Base-by-base conservation (phyloP, 2,113 vertebrate species). In the Physeter macrocephalus region DNA sequence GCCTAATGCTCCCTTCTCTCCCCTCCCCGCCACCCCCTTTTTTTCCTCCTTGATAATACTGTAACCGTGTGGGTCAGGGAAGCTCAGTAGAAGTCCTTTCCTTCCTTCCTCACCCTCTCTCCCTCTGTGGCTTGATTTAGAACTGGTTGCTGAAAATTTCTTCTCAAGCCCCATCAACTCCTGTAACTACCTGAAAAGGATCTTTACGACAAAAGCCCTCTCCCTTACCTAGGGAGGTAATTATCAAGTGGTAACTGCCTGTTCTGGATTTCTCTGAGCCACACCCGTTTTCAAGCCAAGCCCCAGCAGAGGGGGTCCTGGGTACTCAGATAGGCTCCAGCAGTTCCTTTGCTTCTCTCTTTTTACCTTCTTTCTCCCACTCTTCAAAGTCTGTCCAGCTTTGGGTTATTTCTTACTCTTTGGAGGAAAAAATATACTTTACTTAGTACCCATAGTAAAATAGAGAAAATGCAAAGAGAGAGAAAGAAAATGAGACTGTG, bases 91-190 rank as follows among this genome's bases (percentile, higher is more conserved):
- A 88, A 49, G 34, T 75, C 39, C 18, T 23, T 52, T 46, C 9
- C 54, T 54, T 10, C 17, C 89, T 25, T 62, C 4, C 15, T 90
- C 20, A 4, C 20, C n/a, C 43, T 13, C 8, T 5, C 2, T 91
- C 31, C 13, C 17, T 82, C 67, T 71, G 3, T 82, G 31, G n/a
- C 31, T 92, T 95, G 71, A 84, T 88, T 94, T 78, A 41, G 71
- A 88, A 64, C 20, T 77, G 81, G n/a, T 77, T 96, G 18, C 39
- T 92, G 57, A 88, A 94, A 67, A 54, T 89, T 96, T 96, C 36
- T 96, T 88, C 20, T 67, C 46, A 89, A 82, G 93, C 46, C 18
- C 29, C 36, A 57, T 90, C 64, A 93, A 15, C n/a, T 46, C 49
- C 23, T 88, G 0, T 69, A n/a, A 20, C 25, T 43, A 61, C n/a